A percentile compares a stretch with the other conserved stretches of the same genome.
Conservation (phyloP, 1,140 invertebrate genomes). For the Heliconius melpomene region DNA sequence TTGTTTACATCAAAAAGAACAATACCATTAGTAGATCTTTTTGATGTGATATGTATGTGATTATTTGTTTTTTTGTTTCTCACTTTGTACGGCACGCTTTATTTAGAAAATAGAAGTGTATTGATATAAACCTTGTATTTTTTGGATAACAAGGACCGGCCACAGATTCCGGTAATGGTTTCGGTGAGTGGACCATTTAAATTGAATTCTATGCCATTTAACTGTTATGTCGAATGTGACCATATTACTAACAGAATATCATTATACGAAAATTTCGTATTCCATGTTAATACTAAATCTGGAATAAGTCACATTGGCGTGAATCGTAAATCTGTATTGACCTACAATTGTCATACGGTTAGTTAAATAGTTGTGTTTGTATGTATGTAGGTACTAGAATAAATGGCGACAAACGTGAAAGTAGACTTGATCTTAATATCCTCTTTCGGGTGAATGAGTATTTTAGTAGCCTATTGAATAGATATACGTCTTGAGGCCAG, state of each 20-base stretch:
- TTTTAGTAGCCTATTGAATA: neutral
- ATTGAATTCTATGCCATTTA: conserved; percentile 47
- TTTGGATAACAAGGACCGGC: conserved; percentile 66
- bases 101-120: conserved; percentile 31
- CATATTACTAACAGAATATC: conserved; percentile 42
- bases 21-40: conserved; percentile 21
- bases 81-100: conserved; percentile 22
- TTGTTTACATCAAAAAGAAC: conserved; percentile 20
- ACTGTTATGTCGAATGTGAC: conserved; percentile 49
- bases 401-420: conserved; percentile 29
- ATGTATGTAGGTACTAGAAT: neutral
- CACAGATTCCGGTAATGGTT: conserved; percentile 51
- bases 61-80: conserved; percentile 36
- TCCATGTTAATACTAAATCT: conserved; percentile 33
- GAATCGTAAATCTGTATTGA: conserved; percentile 34
- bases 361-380: conserved; percentile 27
- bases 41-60: conserved; percentile 22
- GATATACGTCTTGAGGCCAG: neutral
- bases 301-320: conserved; percentile 21
- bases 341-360: conserved; percentile 35
- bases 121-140: conserved; percentile 58
- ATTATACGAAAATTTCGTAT: conserved; percentile 25
- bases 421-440: conserved; percentile 38
- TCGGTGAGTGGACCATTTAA: conserved; percentile 66
- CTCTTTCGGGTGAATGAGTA: conserved; percentile 28